These are phyloP conservation scores for Xestobium rufovillosum DNA, from an alignment of 2,888 invertebrate genomes.

Conservation along the genomic window DNA sequence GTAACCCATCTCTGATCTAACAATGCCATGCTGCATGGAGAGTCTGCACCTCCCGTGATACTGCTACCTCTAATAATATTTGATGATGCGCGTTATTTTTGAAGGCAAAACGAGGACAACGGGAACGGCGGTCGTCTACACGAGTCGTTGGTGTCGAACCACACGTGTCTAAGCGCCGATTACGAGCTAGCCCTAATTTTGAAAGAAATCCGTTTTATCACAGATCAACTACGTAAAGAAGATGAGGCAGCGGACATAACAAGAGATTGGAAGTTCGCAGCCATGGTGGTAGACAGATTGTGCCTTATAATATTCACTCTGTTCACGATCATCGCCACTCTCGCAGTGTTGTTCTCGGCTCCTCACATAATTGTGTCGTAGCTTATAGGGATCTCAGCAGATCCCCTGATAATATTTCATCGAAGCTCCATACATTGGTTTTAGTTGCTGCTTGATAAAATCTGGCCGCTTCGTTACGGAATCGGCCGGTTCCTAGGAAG, in stretches of 20 bases:
- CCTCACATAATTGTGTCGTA: slow-evolving; percentile 93
- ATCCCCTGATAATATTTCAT: slow-evolving; percentile 19
- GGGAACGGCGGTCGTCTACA: slow-evolving; percentile 63
- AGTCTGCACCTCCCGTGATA: too few relatives aligned
- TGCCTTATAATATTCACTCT: slow-evolving; percentile 99
- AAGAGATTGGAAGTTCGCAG: slow-evolving; percentile 99
- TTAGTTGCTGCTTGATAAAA: slow-evolving; percentile 14
- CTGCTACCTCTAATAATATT: too few relatives aligned
- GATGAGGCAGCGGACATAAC: slow-evolving; percentile 91
- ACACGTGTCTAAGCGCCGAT: slow-evolving; percentile 84
- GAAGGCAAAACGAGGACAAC: slow-evolving; percentile 44
- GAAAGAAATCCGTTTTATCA: slow-evolving; percentile 89
- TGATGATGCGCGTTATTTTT: too few relatives aligned
- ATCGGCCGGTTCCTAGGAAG: too few relatives aligned
- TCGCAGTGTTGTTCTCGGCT: slow-evolving; percentile 94
- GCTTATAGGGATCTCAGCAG: slow-evolving; percentile 47
- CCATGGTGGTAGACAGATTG: slow-evolving; percentile 99
- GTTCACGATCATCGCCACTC: slow-evolving; percentile 95
- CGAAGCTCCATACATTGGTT: slow-evolving; percentile 16
- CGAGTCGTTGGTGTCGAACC: slow-evolving; percentile 65
- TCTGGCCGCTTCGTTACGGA: too few relatives aligned
- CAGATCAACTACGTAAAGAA: slow-evolving; percentile 88
- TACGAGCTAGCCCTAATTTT: slow-evolving; percentile 92
- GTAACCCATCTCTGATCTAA: too few relatives aligned
- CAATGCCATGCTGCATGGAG: too few relatives aligned